Evolutionary conservation across 2,113 vertebrate species (phyloP), one percentile per base, ranked within the genome.

Genomic region (Ammodytes dubius): DNA sequence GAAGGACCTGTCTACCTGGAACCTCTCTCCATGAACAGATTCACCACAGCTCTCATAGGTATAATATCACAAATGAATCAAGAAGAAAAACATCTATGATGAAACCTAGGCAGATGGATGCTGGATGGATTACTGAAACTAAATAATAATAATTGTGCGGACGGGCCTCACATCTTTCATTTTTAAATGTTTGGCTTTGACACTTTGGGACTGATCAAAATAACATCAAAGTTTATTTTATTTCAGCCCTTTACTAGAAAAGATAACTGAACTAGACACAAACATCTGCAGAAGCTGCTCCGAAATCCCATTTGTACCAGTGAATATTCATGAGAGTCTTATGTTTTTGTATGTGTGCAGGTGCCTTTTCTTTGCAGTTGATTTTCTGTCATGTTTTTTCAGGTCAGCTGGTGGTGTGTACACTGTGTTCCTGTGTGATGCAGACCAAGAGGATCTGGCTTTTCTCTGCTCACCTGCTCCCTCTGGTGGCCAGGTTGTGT

Each of bases 371-470:
- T 72, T 77, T 61, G 64, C 82, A 77, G 0, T 40, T 57, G 45
- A 6, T 74, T 10, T 70, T 19, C 39, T 81, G 6, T 67, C 53
- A 4, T 81, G 17, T 66, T 35, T 45, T 77, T 77, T 65, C 83
- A 93, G 91, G 97, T 95, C 98, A 99, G 95, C 93, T 99, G 90
- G 98, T 99, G 94, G 97, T 99, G 12, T 99, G 98, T 74, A 99
- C 98, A 0, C 94, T 99, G 35, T 99, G 98, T 92, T 99, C 98
- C 81, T 98, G 97, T 79, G 98, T 99, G 87, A 99, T 99, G 98
- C 98, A 98, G 91, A 99, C 98, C 27, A 99, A 99, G 85, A 96
- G 98, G 95, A 99, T 99, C 81, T 99, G 98, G 98, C 96, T 99
- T 1, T 99, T 99, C 83, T 99, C 98, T 0, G 98, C 98, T 83